Evolutionary conservation across 2,113 vertebrate species (phyloP).

Genomic region (Eulacestoma nigropectus): DNA sequence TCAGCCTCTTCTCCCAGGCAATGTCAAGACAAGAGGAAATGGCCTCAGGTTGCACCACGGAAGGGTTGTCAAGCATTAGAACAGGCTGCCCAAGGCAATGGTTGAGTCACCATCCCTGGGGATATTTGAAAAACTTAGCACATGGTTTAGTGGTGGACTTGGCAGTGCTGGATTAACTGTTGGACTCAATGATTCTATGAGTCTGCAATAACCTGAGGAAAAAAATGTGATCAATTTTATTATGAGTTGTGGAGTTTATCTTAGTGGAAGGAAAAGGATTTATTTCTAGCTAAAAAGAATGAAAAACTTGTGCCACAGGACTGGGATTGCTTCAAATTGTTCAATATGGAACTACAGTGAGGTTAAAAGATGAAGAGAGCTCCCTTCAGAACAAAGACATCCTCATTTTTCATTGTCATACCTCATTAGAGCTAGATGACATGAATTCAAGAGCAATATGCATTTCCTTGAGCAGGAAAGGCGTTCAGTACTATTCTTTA

Average conservation of each 20-base stretch:
- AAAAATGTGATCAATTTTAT: not conserved
- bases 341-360: not conserved
- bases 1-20: not conserved
- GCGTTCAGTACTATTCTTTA: not conserved
- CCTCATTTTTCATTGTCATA: conserved; percentile 11
- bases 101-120: not conserved
- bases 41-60: not conserved
- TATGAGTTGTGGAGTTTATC: not conserved
- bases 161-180: not conserved
- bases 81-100: not conserved
- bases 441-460: not conserved
- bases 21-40: not conserved
- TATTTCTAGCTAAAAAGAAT: not conserved
- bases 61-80: not conserved
- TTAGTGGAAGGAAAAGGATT: not conserved
- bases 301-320: not conserved
- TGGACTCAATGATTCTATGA: not conserved
- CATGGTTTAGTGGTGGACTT: not conserved
- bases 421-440: not conserved
- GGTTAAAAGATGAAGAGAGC: not conserved
- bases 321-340: not conserved
- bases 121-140: not conserved
- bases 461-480: not conserved
- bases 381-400: not conserved
- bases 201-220: not conserved